These are phyloP conservation scores for Caracal caracal DNA, from an alignment of 2,113 vertebrate genomes.

Conservation along the genomic window DNA sequence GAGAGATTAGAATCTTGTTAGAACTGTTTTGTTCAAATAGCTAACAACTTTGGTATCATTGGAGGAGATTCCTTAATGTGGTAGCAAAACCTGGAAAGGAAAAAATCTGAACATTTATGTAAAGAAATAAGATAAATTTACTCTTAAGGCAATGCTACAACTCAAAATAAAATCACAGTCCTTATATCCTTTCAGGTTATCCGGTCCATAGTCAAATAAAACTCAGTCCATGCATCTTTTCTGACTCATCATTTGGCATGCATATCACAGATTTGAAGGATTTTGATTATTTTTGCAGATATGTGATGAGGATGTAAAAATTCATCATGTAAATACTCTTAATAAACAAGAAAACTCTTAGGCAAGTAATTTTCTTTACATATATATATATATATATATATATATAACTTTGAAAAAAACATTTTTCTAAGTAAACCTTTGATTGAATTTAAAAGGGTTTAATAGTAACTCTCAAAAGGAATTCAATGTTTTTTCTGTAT, in stretches of 20 bases:
- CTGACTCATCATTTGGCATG: slow-evolving; percentile 82
- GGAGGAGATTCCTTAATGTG: slow-evolving; percentile 63
- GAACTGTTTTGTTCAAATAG: slow-evolving; percentile 10
- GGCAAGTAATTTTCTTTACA: not conserved
- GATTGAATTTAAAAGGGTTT: slow-evolving; percentile 50
- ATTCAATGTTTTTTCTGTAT: not conserved
- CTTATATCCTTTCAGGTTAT: slow-evolving; percentile 89
- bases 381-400: not conserved
- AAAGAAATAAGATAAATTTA: slow-evolving; percentile 80
- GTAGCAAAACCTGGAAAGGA: slow-evolving; percentile 76
- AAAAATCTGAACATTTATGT: slow-evolving; percentile 66
- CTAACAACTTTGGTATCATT: slow-evolving; percentile 39
- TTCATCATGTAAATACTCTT: slow-evolving; percentile 82
- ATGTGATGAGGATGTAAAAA: slow-evolving; percentile 88
- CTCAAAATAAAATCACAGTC: slow-evolving; percentile 97
- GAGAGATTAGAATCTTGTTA: slow-evolving; percentile 17
- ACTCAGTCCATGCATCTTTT: slow-evolving; percentile 88
- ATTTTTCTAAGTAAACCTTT: slow-evolving; percentile 40
- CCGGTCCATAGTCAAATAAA: slow-evolving; percentile 90
- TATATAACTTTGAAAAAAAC: slow-evolving; percentile 24
- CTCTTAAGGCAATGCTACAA: slow-evolving; percentile 79
- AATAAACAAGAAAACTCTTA: slow-evolving; percentile 43
- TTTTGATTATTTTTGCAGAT: slow-evolving; percentile 85
- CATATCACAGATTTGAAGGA: slow-evolving; percentile 84
- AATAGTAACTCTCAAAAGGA: slow-evolving; percentile 7